Conservation (phyloP, 2,113 vertebrate genomes). For the Myotis brandtii region DNA sequence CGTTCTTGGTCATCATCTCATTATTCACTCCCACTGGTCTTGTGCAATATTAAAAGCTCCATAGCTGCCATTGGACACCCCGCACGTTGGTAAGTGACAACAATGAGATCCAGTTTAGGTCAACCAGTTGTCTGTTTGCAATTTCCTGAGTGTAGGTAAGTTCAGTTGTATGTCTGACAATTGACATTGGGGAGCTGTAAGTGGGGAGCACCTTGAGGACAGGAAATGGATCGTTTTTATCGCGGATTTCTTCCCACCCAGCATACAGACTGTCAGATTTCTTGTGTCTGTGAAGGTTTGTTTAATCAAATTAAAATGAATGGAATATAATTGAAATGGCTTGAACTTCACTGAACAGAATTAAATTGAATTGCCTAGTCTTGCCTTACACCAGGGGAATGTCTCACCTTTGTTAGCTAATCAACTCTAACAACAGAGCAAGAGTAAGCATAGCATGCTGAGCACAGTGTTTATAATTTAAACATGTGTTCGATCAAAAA, state of each 20-base stretch:
- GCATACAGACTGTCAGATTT: constrained; percentile 21
- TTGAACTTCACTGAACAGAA: constrained; percentile 46
- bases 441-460: background rate
- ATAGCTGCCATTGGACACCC: background rate
- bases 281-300: constrained; percentile 42
- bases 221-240: background rate
- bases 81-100: background rate
- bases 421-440: constrained; percentile 39
- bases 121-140: background rate
- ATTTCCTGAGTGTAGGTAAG: background rate
- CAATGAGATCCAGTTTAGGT: background rate
- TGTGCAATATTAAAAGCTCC: background rate
- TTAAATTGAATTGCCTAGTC: constrained; percentile 61
- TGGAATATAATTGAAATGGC: constrained; percentile 59
- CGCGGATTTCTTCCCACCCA: background rate
- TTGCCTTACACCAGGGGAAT: constrained; percentile 39
- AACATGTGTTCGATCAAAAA: background rate
- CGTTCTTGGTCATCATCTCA: background rate
- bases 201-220: background rate
- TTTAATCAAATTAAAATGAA: constrained; percentile 74
- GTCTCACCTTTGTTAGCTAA: constrained; percentile 67
- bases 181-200: background rate
- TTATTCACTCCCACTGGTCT: background rate
- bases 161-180: background rate
- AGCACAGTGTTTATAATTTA: constrained; percentile 29